These are phyloP conservation scores for Tenualosa ilisha DNA, from an alignment of 2,797 vertebrate species.

Conservation along the genomic window DNA sequence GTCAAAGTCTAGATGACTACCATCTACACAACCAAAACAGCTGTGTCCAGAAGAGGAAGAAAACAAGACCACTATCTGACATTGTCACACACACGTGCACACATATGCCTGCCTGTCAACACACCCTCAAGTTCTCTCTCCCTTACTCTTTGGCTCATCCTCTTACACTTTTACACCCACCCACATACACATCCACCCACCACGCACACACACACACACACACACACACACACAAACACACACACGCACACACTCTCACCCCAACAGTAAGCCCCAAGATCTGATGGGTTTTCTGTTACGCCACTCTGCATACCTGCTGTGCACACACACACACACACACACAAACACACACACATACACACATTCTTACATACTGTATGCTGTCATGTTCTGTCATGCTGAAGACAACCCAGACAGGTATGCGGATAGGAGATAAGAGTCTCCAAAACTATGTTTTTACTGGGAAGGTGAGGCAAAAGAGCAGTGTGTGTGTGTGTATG, in stretches of 20 bases:
- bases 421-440: constrained; percentile 47
- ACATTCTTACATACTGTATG: background rate
- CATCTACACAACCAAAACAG: background rate
- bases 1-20: background rate
- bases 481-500: background rate
- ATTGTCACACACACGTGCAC: background rate
- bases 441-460: background rate
- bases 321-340: constrained; percentile 24
- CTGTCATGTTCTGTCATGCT: constrained; percentile 56
- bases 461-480: background rate
- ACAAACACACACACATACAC: constrained; percentile 28
- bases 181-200: constrained; percentile 13
- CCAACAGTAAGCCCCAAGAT: constrained; percentile 28
- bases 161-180: too few species aligned
- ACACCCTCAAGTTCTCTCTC: too few species aligned
- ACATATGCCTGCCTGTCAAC: too few species aligned
- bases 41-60: background rate
- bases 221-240: constrained; percentile 27
- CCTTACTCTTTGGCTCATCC: too few species aligned
- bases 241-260: constrained; percentile 27
- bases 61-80: background rate
- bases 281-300: constrained; percentile 44
- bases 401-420: constrained; percentile 40
- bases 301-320: constrained; percentile 57
- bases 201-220: constrained; percentile 24